Conservation (phyloP, 2,797 vertebrate species). For the Threskiornis aethiopicus region DNA sequence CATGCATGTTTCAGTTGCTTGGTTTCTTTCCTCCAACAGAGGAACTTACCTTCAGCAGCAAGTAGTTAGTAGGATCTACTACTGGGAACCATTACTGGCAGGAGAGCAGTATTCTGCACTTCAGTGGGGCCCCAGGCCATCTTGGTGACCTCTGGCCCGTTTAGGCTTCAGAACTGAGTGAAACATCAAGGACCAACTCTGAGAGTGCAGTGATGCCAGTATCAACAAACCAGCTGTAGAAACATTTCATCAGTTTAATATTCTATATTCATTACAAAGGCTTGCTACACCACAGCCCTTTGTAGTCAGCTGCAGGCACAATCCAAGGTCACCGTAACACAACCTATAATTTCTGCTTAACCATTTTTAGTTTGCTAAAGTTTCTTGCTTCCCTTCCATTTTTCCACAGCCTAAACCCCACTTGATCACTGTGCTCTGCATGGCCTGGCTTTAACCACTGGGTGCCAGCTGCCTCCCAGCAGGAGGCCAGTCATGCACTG, state of each 20-base stretch:
- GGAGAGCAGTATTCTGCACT: not conserved
- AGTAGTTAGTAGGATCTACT: not conserved
- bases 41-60: not conserved
- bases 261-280: not conserved
- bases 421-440: not conserved
- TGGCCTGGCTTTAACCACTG: not conserved
- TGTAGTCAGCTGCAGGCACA: not conserved
- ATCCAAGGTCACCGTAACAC: not conserved
- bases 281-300: not conserved
- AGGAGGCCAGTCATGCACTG: rapidly evolving
- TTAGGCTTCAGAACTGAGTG: not conserved
- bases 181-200: not conserved
- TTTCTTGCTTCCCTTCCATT: not conserved
- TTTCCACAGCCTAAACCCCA: not conserved
- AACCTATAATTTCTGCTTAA: not conserved
- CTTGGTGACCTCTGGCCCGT: not conserved
- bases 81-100: not conserved
- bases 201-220: not conserved
- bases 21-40: not conserved
- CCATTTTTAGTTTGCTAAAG: not conserved
- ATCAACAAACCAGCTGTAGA: not conserved
- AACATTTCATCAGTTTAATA: not conserved
- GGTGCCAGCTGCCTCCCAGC: not conserved
- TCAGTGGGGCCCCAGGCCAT: not conserved
- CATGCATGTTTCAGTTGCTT: not conserved